Evolutionary conservation across 2,888 invertebrate species (phyloP).

Genomic region (Argyresthia albistria): DNA sequence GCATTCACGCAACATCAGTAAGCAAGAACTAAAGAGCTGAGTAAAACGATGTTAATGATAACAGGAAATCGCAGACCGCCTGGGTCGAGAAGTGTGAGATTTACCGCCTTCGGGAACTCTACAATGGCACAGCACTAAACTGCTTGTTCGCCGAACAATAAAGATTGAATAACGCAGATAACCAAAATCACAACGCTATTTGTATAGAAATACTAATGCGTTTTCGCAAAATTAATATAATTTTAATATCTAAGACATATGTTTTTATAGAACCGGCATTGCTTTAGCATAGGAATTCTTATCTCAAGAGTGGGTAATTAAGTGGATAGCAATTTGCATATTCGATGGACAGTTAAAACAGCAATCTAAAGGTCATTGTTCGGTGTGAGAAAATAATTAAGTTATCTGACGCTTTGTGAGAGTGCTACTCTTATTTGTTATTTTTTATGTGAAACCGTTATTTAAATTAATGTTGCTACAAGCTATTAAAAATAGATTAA

Average conservation of each 20-base stretch:
- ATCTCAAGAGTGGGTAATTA: constrained; percentile 39
- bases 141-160: too few species aligned
- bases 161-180: not conserved
- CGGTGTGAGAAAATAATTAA: constrained; percentile 35
- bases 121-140: too few species aligned
- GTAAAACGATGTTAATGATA: too few species aligned
- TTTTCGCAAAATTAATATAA: constrained; percentile 20
- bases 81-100: too few species aligned
- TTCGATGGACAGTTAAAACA: constrained; percentile 33
- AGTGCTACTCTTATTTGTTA: not conserved
- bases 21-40: too few species aligned
- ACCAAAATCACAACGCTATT: not conserved
- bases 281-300: constrained; percentile 28
- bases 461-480: not conserved
- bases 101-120: too few species aligned
- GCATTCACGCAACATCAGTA: too few species aligned
- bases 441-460: not conserved
- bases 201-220: not conserved
- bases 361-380: constrained; percentile 37
- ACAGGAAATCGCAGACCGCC: too few species aligned
- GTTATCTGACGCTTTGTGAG: not conserved
- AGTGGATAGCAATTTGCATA: constrained; percentile 49
- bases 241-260: constrained; percentile 25
- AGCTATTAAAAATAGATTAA: not conserved
- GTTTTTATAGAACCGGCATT: constrained; percentile 10